These are phyloP conservation scores for Alces alces DNA, from an alignment of 2,113 vertebrate species.

Conservation along the genomic window DNA sequence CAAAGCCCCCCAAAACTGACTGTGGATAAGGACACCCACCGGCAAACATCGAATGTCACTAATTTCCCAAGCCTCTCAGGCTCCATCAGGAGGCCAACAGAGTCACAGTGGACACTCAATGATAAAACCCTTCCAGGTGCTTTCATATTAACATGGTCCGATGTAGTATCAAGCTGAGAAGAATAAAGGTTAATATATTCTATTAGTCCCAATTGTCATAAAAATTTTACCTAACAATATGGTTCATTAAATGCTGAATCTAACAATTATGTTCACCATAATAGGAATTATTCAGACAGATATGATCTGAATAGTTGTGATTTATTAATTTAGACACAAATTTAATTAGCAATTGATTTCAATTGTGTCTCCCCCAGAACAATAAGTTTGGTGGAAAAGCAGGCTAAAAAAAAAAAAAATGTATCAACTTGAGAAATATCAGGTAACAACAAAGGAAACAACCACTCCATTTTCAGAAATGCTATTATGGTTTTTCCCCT, in stretches of 20 bases:
- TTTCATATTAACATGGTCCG: constrained; percentile 78
- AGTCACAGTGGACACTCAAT: constrained; percentile 78
- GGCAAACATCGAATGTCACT: constrained; percentile 58
- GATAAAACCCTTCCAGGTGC: constrained; percentile 75
- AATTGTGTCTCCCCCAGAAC: constrained; percentile 72
- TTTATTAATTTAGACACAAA: constrained; percentile 84
- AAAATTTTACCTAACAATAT: constrained; percentile 81
- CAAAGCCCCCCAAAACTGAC: neutral
- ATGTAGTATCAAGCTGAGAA: constrained; percentile 75
- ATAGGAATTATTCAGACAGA: constrained; percentile 81
- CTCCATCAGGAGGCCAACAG: constrained; percentile 62
- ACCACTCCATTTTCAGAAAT: neutral
- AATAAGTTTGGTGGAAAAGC: constrained; percentile 71
- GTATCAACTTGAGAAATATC: constrained; percentile 49
- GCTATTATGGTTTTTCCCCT: neutral
- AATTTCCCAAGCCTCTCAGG: constrained; percentile 53
- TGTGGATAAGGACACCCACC: neutral
- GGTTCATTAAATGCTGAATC: constrained; percentile 80
- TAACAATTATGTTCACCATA: constrained; percentile 80
- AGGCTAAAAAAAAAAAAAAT: constrained; percentile 50
- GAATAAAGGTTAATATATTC: constrained; percentile 85
- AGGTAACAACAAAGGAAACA: neutral
- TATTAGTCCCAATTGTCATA: constrained; percentile 84
- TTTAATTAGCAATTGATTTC: constrained; percentile 83
- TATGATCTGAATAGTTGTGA: constrained; percentile 79